These are phyloP conservation scores for Nannoperca obscura DNA, from an alignment of 2,797 vertebrate genomes.

Conservation along the genomic window DNA sequence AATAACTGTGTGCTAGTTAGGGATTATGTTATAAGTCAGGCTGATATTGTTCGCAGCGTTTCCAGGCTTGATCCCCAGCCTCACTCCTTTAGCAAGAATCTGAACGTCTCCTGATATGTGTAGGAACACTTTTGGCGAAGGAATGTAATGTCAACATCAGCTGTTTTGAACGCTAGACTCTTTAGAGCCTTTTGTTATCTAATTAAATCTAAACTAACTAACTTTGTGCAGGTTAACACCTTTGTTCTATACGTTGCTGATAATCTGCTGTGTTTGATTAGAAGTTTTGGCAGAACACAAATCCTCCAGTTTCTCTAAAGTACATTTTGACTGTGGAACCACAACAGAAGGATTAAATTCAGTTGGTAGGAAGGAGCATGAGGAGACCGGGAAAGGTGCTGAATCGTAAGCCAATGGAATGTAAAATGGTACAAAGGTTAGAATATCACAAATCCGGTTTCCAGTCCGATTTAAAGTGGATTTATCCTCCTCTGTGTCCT, in stretches of 20 bases:
- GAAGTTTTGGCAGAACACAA: conserved; percentile 19
- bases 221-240: background rate
- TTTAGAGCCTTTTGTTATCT: too few relatives aligned
- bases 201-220: too few relatives aligned
- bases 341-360: background rate
- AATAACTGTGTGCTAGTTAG: too few relatives aligned
- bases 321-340: conserved; percentile 36
- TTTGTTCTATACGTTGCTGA: background rate
- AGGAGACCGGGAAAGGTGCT: background rate
- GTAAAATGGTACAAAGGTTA: background rate
- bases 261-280: conserved; percentile 37
- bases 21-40: too few relatives aligned
- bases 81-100: too few relatives aligned
- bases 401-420: background rate
- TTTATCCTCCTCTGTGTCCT: conserved; percentile 11
- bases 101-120: too few relatives aligned
- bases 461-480: background rate
- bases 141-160: too few relatives aligned
- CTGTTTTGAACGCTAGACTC: too few relatives aligned
- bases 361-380: background rate
- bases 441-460: conserved; percentile 3
- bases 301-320: conserved; percentile 9
- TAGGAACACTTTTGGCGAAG: too few relatives aligned
- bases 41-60: too few relatives aligned
- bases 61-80: too few relatives aligned